Evolutionary conservation across 2,113 vertebrate genomes (phyloP), one percentile per base, ranked within the genome.

Genomic region (Cettia cetti): DNA sequence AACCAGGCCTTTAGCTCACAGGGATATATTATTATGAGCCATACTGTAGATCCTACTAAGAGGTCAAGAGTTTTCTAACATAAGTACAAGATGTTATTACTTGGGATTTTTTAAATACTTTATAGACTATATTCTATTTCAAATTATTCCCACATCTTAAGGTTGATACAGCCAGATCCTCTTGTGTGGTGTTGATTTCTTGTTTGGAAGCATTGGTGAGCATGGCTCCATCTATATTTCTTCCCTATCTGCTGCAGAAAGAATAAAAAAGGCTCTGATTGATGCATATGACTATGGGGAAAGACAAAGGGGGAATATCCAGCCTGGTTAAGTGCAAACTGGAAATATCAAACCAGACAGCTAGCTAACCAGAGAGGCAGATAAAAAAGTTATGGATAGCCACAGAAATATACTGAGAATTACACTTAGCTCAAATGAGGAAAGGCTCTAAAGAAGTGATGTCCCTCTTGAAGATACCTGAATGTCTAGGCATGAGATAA

Each of bases 341-440:
- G 61, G 85, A 96, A 90, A 92, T 90, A 95, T 77, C 54, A 90
- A 95, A 87, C 49, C 53, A 91, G 95, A 91, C 92, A 91, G 77
- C 83, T 89, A 68, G 47, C 64, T 92, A 92, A 83, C 64, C 66
- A 89, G 53, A 65, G 35, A 44, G 33, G 5, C 35, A 86, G 87
- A 68, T 87, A 44, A 85, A 86, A 85, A 72, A 65, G 53, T 75
- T 70, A 88, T 52, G 30, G 59, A 63, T 90, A 9, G 52, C 47
- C 44, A 53, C 35, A 60, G 68, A 90, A 86, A 59, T 44, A 40
- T 65, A 72, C 24, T 50, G 40, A 86, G 59, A 93, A 56, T 84
- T 91, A 15, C 37, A 63, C 47, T 61, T 88, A n/a, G 42, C 40
- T 89, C 54, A 53, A 0, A 12, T 86, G 68, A 26, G 57, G 33